Conservation (phyloP, 2,888 invertebrate species). For the Harpalus rubripes region DNA sequence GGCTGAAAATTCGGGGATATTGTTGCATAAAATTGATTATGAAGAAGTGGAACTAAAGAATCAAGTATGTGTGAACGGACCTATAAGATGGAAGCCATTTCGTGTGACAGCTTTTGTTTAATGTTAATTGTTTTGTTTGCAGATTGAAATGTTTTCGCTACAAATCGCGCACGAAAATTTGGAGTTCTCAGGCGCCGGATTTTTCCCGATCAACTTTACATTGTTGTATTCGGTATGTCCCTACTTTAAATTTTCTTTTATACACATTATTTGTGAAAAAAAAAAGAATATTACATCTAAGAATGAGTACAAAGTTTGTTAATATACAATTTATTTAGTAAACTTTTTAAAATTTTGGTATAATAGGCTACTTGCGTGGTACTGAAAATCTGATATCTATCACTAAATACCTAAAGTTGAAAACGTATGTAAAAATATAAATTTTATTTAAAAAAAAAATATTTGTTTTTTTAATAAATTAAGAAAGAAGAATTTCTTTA, state of each 20-base stretch:
- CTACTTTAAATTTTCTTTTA: conserved; percentile 4
- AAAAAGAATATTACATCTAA: no score
- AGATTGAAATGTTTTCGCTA: conserved; percentile 74
- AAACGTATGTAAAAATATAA: no score
- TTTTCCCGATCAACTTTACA: conserved; percentile 73
- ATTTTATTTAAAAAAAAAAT: no score
- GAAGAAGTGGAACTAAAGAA: conserved; percentile 73
- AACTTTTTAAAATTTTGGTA: no score
- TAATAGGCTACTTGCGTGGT: no score
- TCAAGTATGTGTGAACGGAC: conserved; percentile 53
- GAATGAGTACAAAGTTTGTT: no score
- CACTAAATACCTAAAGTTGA: no score
- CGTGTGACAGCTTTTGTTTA: neutral
- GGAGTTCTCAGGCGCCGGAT: conserved; percentile 74
- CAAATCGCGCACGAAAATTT: conserved; percentile 74
- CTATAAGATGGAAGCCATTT: neutral
- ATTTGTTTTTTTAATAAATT: no score
- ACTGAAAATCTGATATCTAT: no score
- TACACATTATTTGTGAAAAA: no score
- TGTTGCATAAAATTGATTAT: conserved; percentile 73
- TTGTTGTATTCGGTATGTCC: conserved; percentile 73
- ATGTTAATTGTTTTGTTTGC: conserved; percentile 1
- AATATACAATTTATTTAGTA: no score
- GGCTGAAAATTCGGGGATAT: conserved; percentile 72
- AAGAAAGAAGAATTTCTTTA: no score